Base-by-base conservation (phyloP, 2,888 invertebrate species). In the Nomada flava region DNA sequence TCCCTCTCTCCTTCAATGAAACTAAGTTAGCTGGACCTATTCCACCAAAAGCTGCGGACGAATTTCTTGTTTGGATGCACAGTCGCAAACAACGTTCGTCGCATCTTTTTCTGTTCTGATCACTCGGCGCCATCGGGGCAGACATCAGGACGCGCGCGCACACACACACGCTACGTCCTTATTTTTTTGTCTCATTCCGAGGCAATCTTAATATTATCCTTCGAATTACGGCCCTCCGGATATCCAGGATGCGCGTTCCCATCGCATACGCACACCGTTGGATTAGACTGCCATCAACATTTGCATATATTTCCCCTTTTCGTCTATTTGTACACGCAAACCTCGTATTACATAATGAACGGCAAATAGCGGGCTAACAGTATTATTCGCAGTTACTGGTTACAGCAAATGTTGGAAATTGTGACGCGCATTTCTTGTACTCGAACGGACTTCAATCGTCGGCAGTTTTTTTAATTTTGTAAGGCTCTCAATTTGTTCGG, bases 141-240 rank as follows among this genome's bases (percentile, higher is more conserved):
- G 77, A 82, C 89, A 76, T 75, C 82, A 53, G 68, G 63, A 72
- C 67, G 82, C 86, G 74, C 77, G 70, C 59, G 67, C 63, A 50
- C 52, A 23, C 15, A 2, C 20, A 7, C 53, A 3, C n/a, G 2
- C 50, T 1, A 13, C 42, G 1, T 18, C 11, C 29, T 36, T 13
- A 13, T 89, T 89, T 90, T 91, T 90, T 92, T 91, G 88, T 91
- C 92, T 90, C 90, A 90, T 91, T 91, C 90, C 89, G 86, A 84
- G 84, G 90, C 91, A 92, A 93, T 93, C 91, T 92, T 91, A 91
- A 91, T 90, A 92, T 92, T 92, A 93, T 92, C 92, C 91, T 91
- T 88, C 89, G 91, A 91, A 92, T 92, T 90, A 90, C 88, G 85
- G 84, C 53, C 80, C 87, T 73, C 78, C 73, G 79, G 70, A 75